Conservation (phyloP, 2,797 vertebrate species). For the Hypotaenidia philippensis region DNA sequence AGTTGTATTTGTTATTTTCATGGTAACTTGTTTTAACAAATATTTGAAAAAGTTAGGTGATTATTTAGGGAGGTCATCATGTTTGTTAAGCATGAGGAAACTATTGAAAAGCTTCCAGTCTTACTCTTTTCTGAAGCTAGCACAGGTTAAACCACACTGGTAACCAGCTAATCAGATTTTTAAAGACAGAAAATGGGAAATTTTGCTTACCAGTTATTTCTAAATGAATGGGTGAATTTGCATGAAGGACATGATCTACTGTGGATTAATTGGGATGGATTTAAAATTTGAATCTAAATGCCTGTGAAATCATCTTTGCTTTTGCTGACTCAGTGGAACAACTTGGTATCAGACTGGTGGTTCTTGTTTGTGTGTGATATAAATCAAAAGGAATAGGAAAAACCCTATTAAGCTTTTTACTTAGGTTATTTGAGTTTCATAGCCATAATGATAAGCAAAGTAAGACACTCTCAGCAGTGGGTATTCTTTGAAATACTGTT, state of each 20-base stretch:
- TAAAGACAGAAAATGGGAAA: not conserved
- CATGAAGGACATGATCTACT: not conserved
- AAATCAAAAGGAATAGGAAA: not conserved
- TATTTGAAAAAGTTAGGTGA: not conserved
- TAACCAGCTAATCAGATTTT: not conserved
- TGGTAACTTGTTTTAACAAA: not conserved
- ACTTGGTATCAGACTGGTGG: not conserved
- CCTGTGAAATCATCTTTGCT: not conserved
- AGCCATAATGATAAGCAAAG: not conserved
- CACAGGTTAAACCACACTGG: not conserved
- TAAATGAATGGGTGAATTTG: not conserved
- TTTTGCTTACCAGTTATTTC: not conserved
- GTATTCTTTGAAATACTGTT: not conserved
- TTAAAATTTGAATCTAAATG: not conserved
- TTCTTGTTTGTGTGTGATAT: not conserved
- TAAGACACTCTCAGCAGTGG: not conserved
- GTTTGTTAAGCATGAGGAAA: not conserved
- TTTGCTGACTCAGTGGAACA: not conserved
- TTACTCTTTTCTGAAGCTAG: not conserved
- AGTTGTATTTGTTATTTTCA: not conserved
- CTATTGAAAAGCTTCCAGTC: not conserved
- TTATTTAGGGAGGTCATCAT: not conserved
- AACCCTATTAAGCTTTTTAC: not conserved
- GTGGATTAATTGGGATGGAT: not conserved
- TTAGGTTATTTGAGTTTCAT: not conserved